phyloP scores from a whole-genome alignment of 2,113 vertebrate species.

The Pelusios castaneus region DNA sequence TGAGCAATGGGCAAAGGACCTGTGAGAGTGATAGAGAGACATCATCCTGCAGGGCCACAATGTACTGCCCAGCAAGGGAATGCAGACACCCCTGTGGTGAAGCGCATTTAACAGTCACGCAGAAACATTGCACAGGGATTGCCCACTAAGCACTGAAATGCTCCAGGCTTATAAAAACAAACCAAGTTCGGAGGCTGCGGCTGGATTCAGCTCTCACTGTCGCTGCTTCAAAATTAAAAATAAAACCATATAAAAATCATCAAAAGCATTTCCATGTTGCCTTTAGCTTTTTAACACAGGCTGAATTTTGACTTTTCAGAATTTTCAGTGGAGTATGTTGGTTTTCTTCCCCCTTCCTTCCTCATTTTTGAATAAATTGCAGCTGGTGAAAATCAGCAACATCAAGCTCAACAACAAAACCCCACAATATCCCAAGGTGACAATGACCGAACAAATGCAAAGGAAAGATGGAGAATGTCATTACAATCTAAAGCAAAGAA shows the following conservation, averaged over 20 bases:
- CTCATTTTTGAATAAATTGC: not conserved
- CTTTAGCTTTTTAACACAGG: not conserved
- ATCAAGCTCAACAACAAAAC: not conserved
- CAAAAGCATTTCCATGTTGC: not conserved
- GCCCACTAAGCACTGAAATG: not conserved
- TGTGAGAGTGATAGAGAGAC: not conserved
- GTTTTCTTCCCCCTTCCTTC: not conserved
- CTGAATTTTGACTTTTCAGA: not conserved
- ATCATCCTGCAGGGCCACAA: too few species aligned
- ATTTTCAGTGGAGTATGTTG: not conserved
- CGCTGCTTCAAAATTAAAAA: not conserved
- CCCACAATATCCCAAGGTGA: not conserved
- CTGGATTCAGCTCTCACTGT: not conserved
- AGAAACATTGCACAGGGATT: not conserved
- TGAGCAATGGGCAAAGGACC: fast-evolving
- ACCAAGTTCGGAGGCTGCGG: not conserved
- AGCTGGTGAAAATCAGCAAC: not conserved
- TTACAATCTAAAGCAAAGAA: not conserved
- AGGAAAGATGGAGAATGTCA: not conserved
- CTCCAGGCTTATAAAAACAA: not conserved
- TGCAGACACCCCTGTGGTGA: not conserved
- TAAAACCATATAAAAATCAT: not conserved
- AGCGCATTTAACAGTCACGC: not conserved
- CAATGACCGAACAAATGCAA: not conserved
- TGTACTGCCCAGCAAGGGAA: not conserved